Evolutionary conservation across 1,140 invertebrate species (phyloP), one percentile per base, ranked within the genome.

Genomic region (Hylaeus anthracinus): DNA sequence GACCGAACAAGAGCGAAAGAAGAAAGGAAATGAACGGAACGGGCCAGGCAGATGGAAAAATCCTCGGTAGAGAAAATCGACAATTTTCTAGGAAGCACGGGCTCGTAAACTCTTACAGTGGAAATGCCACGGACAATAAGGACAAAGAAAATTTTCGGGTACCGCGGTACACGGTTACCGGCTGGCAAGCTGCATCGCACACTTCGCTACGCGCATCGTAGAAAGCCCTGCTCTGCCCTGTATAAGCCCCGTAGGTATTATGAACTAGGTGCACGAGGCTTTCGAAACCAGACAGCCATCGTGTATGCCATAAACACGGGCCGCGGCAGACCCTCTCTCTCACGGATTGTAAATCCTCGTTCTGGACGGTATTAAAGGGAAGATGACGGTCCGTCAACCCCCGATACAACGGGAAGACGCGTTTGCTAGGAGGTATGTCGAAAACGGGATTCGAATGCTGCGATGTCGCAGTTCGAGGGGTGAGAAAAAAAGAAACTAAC

Each of bases 121-220:
- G 85, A 91, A 91, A 91, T 89, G 86, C 85, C 65, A 55, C 56
- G 81, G 81, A 91, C 90, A 90, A 92, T 92, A 88, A 86, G 91
- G 87, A 92, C 91, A 92, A 92, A 92, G 91, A 87, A 82, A 90
- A 90, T 90, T 90, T 90, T 90, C 81, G 85, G 83, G 67, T 79
- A 65, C 63, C 79, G n/a, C 55, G 61, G 67, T 76, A 39, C 71
- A 76, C 58, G 71, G 12, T 73, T 26, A 81, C 81, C 84, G 84
- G 76, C 81, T 78, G 84, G 84, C 85, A 87, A 86, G 85, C 84
- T 87, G 84, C 65, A 85, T 48, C 77, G 75, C 37, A 39, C 48
- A 56, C 56, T 72, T 75, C 72, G 70, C 55, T 73, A 61, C 81
- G 56, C 64, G 66, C 74, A 84, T 53, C 75, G 77, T 87, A 84